phyloP scores from a whole-genome alignment of 2,113 vertebrate genomes.

The Alethe diademata region DNA sequence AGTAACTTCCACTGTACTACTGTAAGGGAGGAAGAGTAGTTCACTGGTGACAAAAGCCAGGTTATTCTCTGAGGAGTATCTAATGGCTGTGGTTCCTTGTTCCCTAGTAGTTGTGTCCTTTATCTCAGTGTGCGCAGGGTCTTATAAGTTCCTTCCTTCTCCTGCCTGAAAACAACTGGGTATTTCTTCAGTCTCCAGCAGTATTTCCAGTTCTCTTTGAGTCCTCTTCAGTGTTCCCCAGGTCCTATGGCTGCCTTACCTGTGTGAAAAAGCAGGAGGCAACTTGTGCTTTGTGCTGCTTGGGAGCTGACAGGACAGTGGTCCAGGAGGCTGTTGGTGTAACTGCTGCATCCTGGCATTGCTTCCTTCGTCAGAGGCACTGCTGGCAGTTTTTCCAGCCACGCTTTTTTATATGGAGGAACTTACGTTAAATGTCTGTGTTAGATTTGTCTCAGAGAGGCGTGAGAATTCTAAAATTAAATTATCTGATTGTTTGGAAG shows the following conservation, averaged over 20 bases:
- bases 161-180: background rate
- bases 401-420: accelerated
- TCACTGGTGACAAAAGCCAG: background rate
- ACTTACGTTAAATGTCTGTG: background rate
- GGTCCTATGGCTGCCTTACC: background rate
- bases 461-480: background rate
- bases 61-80: background rate
- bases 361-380: background rate
- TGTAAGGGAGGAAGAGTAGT: background rate
- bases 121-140: background rate
- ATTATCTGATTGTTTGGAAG: background rate
- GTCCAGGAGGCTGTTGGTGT: background rate
- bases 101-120: background rate
- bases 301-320: background rate
- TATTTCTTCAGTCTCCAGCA: background rate
- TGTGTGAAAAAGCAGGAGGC: background rate
- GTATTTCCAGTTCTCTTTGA: background rate
- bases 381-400: background rate
- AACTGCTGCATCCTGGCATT: background rate
- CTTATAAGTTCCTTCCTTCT: background rate
- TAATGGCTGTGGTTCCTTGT: background rate
- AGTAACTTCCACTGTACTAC: background rate
- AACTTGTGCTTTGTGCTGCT: background rate
- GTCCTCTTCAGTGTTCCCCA: background rate
- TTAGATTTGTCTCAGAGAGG: background rate